phyloP scores from a whole-genome alignment of 2,888 invertebrate species.

The Lysandra coridon region DNA sequence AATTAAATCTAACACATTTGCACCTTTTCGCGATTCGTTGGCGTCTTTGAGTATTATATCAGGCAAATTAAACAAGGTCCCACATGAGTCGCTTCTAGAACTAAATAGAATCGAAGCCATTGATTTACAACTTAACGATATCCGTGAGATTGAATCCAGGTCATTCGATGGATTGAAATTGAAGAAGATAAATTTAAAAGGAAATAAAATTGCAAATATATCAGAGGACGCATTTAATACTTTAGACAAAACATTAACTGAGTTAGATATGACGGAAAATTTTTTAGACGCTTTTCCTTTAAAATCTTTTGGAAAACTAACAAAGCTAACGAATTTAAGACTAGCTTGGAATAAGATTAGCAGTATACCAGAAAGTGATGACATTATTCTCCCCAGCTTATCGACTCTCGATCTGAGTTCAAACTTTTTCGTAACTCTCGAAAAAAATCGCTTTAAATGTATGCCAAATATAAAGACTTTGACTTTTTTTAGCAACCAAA shows the following conservation, averaged over 20 bases:
- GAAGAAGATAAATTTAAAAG: constrained; percentile 90
- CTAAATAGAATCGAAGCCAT: constrained; percentile 86
- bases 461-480: constrained; percentile 90
- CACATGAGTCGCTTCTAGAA: constrained; percentile 87
- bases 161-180: constrained; percentile 91
- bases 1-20: constrained; percentile 85
- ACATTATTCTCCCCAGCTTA: constrained; percentile 85
- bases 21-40: constrained; percentile 84
- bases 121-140: constrained; percentile 92
- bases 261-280: constrained; percentile 93
- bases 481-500: constrained; percentile 91
- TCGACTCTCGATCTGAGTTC: constrained; percentile 91
- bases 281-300: constrained; percentile 91
- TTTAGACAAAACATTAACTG: constrained; percentile 87
- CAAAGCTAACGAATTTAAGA: constrained; percentile 84
- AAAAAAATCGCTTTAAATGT: constrained; percentile 88
- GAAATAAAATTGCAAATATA: constrained; percentile 89
- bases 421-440: constrained; percentile 89
- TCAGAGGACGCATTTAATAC: constrained; percentile 92
- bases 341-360: constrained; percentile 92
- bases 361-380: constrained; percentile 86
- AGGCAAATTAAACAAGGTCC: constrained; percentile 86
- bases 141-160: constrained; percentile 89
- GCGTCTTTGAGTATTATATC: constrained; percentile 89
- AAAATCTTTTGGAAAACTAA: constrained; percentile 87